Evolutionary conservation across 2,113 vertebrate species (phyloP).

Genomic region (Pimephales promelas): DNA sequence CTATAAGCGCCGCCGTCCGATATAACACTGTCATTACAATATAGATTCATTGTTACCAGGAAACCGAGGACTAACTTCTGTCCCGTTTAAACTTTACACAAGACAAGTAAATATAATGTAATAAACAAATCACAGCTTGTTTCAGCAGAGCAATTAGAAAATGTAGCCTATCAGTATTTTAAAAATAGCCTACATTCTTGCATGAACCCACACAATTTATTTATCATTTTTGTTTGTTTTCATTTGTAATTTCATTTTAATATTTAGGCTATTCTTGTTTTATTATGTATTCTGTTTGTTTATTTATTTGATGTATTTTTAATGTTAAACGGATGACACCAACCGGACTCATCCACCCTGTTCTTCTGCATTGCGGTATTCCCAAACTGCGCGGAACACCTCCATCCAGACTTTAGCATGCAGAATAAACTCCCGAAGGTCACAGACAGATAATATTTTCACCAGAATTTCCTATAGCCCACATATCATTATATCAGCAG

Average conservation of each 20-base stretch:
- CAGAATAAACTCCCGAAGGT: background rate
- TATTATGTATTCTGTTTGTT: background rate
- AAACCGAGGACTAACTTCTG: constrained; percentile 15
- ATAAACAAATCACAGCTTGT: background rate
- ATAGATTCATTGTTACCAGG: background rate
- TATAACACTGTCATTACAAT: background rate
- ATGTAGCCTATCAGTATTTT: background rate
- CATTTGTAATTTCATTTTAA: background rate
- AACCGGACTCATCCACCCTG: constrained; percentile 42
- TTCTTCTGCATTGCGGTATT: constrained; percentile 80
- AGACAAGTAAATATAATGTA: constrained; percentile 5
- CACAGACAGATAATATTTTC: background rate
- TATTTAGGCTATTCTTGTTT: background rate
- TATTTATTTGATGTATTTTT: background rate
- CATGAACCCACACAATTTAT: background rate
- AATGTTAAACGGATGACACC: background rate
- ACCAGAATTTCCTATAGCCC: background rate
- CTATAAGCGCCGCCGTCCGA: constrained; percentile 39
- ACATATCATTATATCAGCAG: background rate
- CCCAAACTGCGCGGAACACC: background rate
- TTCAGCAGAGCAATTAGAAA: background rate
- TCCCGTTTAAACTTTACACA: constrained; percentile 29
- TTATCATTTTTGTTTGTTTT: background rate
- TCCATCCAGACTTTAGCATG: background rate
- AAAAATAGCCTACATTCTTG: background rate